Conservation (phyloP, 1,140 invertebrate genomes). For the Papilio aristodemus region DNA sequence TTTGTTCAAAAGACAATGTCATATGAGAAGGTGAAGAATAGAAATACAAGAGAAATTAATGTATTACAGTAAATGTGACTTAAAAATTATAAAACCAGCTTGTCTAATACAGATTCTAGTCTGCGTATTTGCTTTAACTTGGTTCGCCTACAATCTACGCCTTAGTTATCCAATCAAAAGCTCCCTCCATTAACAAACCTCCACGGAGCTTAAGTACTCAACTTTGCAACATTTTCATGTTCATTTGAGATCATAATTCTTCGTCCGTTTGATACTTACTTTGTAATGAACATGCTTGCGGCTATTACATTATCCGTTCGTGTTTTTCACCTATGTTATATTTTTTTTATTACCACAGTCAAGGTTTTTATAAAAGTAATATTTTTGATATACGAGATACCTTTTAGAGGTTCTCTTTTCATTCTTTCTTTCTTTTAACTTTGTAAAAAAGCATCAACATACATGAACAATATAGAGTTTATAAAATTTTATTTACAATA, state of each 20-base stretch:
- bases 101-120: too few relatives aligned
- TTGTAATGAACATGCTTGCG: slow-evolving; percentile 31
- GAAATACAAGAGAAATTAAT: too few relatives aligned
- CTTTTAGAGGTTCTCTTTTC: background rate
- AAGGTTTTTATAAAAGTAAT: background rate
- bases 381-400: background rate
- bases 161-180: background rate
- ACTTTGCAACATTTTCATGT: slow-evolving; percentile 36
- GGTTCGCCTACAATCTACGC: slow-evolving; percentile 18
- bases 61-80: too few relatives aligned
- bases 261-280: background rate
- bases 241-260: slow-evolving; percentile 40
- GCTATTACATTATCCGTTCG: background rate
- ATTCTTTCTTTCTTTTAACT: too few relatives aligned
- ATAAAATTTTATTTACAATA: too few relatives aligned
- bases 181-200: slow-evolving; percentile 34
- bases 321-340: slow-evolving; percentile 3
- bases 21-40: too few relatives aligned
- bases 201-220: background rate
- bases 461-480: too few relatives aligned
- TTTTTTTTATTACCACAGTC: background rate
- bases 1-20: too few relatives aligned
- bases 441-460: too few relatives aligned
- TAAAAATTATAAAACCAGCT: too few relatives aligned
- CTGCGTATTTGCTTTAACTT: background rate